Conservation (phyloP, 1,140 invertebrate species). For the Magallana gigas region DNA sequence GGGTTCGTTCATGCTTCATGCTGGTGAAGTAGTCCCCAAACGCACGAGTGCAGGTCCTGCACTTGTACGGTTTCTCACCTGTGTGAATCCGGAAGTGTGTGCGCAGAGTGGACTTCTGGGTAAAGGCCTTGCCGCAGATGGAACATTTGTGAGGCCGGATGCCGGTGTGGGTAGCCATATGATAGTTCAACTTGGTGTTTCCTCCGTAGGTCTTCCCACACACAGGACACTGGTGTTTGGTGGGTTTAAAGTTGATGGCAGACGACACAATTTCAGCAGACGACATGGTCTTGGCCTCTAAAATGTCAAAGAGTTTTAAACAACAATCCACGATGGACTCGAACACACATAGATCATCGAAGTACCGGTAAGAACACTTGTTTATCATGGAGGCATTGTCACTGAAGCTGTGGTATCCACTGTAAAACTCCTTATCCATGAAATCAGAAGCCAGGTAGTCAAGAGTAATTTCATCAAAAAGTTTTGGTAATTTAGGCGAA, state of each 20-base stretch:
- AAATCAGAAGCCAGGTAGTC: conserved; percentile 38
- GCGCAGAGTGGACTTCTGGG: conserved; percentile 73
- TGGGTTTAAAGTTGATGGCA: not conserved
- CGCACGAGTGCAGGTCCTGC: conserved; percentile 87
- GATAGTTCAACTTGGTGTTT: conserved; percentile 45
- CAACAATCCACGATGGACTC: not conserved
- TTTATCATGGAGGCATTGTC: not conserved
- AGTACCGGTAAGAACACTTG: not conserved
- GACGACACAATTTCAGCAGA: not conserved
- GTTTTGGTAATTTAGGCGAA: not conserved
- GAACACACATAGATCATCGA: not conserved
- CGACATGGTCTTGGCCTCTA: not conserved
- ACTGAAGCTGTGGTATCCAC: conserved; percentile 38
- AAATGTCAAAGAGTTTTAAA: not conserved
- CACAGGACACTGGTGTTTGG: conserved; percentile 2
- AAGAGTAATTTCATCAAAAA: not conserved
- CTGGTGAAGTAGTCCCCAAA: conserved; percentile 79
- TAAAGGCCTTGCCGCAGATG: conserved; percentile 85
- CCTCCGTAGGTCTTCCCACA: conserved; percentile 43
- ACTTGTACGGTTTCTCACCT: conserved; percentile 71
- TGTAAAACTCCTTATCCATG: conserved; percentile 49
- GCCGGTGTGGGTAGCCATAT: conserved; percentile 43
- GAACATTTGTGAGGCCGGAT: conserved; percentile 50
- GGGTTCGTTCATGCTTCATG: conserved; percentile 79
- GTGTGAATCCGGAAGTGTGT: conserved; percentile 71